Conservation (phyloP, 2,888 invertebrate species). For the Apamea crenata region DNA sequence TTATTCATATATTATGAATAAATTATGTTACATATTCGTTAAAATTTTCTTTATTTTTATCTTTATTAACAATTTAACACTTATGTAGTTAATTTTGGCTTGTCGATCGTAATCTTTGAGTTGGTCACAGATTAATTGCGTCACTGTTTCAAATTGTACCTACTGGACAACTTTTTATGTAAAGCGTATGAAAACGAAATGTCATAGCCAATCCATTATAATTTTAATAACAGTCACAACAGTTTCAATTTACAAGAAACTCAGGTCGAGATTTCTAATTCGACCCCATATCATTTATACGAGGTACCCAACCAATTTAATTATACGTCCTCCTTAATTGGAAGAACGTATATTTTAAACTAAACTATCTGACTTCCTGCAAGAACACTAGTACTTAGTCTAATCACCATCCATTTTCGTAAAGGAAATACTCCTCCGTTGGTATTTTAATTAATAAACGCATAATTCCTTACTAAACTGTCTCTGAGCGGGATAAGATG, state of each 20-base stretch:
- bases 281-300: slow-evolving; percentile 14
- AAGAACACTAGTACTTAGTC: slow-evolving; percentile 46
- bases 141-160: neutral
- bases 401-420: slow-evolving; percentile 57
- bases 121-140: neutral
- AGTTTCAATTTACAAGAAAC: neutral
- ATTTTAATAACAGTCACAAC: neutral
- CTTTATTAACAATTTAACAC: slow-evolving; percentile 4
- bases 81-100: neutral
- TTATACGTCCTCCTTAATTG: slow-evolving; percentile 38
- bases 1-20: slow-evolving; percentile 39
- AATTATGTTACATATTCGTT: slow-evolving; percentile 20
- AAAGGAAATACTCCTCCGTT: slow-evolving; percentile 55
- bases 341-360: slow-evolving; percentile 36
- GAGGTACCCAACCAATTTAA: slow-evolving; percentile 21
- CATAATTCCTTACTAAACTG: slow-evolving; percentile 57
- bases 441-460: slow-evolving; percentile 68
- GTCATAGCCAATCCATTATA: neutral
- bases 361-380: slow-evolving; percentile 38
- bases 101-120: slow-evolving; percentile 13
- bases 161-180: neutral
- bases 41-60: slow-evolving; percentile 21
- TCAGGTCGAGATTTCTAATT: neutral
- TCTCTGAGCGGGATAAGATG: slow-evolving; percentile 51
- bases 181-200: neutral